Conservation (phyloP, 2,888 invertebrate species). For the Slavum lentiscoides region DNA sequence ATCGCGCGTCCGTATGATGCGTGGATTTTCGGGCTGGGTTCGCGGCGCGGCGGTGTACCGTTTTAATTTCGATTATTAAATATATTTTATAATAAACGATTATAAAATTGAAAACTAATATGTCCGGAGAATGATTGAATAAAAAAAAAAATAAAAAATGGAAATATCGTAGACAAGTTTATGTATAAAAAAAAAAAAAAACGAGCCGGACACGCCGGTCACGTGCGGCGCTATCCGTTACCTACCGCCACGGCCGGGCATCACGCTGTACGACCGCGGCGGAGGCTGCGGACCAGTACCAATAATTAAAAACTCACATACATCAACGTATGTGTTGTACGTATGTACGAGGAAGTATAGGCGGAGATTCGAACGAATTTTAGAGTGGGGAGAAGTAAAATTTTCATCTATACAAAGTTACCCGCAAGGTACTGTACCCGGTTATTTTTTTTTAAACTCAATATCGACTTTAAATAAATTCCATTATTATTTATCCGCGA, state of each 20-base stretch:
- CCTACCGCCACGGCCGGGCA: background rate
- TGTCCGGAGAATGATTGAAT: background rate
- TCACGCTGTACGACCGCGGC: background rate
- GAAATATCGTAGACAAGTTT: background rate
- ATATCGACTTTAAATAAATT: too few relatives aligned
- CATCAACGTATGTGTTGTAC: background rate
- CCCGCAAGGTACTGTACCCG: too few relatives aligned
- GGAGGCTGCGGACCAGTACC: background rate
- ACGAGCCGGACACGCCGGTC: conserved; percentile 35
- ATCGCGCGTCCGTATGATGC: too few relatives aligned
- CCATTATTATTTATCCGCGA: too few relatives aligned
- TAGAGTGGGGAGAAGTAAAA: too few relatives aligned
- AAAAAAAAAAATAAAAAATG: background rate
- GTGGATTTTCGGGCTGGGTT: background rate
- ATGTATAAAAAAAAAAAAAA: background rate
- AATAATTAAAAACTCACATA: conserved; percentile 35
- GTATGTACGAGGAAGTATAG: too few relatives aligned
- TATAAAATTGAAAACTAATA: conserved; percentile 30
- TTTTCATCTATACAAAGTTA: too few relatives aligned
- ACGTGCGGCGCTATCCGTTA: conserved; percentile 38
- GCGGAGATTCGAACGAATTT: too few relatives aligned
- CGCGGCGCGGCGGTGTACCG: background rate
- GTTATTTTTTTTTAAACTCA: too few relatives aligned
- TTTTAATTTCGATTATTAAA: conserved; percentile 30
- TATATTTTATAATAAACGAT: conserved; percentile 6